These are phyloP conservation scores for Peromyscus aztecus DNA, from an alignment of 2,797 vertebrate genomes.

Conservation along the genomic window DNA sequence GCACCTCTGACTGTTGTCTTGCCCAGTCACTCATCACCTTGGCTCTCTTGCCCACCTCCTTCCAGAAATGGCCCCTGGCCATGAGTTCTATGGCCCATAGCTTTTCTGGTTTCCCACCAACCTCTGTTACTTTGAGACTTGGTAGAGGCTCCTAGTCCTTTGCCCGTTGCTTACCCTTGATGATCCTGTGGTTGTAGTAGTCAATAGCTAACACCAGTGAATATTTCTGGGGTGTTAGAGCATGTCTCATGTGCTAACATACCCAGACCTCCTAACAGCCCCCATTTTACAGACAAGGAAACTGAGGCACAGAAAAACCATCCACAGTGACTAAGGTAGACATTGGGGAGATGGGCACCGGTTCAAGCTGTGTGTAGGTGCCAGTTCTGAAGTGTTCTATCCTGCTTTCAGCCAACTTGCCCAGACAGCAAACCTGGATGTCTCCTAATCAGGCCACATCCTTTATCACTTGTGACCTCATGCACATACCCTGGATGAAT, in stretches of 20 bases:
- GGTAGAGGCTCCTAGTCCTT: not conserved
- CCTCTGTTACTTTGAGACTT: not conserved
- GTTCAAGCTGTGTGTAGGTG: not conserved
- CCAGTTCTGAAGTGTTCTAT: not conserved
- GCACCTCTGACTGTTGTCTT: not conserved
- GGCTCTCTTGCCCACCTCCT: not conserved
- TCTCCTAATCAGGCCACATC: not conserved
- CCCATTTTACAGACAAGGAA: not conserved
- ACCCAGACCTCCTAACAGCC: not conserved
- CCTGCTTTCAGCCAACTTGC: rapidly evolving
- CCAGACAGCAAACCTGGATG: not conserved
- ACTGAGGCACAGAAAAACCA: not conserved
- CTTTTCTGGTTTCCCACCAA: not conserved
- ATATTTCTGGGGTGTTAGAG: not conserved
- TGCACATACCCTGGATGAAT: not conserved
- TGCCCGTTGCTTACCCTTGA: not conserved
- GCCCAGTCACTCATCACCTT: not conserved
- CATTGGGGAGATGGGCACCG: not conserved
- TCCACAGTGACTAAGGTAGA: not conserved
- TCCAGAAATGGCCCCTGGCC: not conserved
- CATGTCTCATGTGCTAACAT: not conserved
- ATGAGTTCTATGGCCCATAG: not conserved
- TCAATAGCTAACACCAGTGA: not conserved
- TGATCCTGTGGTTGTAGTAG: rapidly evolving
- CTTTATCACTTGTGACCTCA: not conserved